Percentiles rank a stretch among this genome's conserved stretches.
Evolutionary conservation across 2,797 vertebrate species (phyloP).

Genomic region (Melanotaenia trifasciata): DNA sequence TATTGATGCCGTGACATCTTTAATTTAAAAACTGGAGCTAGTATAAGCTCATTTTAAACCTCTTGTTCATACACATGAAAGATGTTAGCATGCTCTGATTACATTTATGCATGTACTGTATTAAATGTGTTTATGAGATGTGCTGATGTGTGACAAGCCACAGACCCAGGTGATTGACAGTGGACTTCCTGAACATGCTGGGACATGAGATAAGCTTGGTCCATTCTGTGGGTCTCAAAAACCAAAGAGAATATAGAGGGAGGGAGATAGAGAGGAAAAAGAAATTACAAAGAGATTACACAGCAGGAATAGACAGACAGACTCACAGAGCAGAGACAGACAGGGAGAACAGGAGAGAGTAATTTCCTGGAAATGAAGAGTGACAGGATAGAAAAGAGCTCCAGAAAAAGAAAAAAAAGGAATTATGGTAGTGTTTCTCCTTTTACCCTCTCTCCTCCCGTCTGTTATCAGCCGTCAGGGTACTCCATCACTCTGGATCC

Average conservation of each 20-base stretch:
- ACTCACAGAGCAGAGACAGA: slow-evolving; percentile 33
- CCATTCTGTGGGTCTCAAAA: slow-evolving; percentile 42
- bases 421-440: slow-evolving; percentile 65
- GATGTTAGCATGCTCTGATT: not conserved
- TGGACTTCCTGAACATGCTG: slow-evolving; percentile 63
- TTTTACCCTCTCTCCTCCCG: slow-evolving; percentile 58
- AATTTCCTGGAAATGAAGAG: slow-evolving; percentile 68
- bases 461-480: slow-evolving; percentile 67
- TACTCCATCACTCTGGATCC: slow-evolving; percentile 67
- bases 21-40: not conserved
- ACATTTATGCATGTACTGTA: slow-evolving; percentile 9
- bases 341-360: slow-evolving; percentile 32
- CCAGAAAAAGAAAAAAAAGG: slow-evolving; percentile 38
- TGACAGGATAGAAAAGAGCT: slow-evolving; percentile 50
- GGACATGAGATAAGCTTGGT: slow-evolving; percentile 69
- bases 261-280: slow-evolving; percentile 5
- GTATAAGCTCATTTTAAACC: not conserved
- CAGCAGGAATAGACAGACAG: slow-evolving; percentile 29
- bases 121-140: slow-evolving; percentile 38
- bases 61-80: not conserved
- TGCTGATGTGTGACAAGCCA: slow-evolving; percentile 50
- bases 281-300: slow-evolving; percentile 44
- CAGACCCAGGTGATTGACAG: slow-evolving; percentile 66
- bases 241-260: slow-evolving; percentile 31
- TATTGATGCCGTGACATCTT: not conserved